Percentiles rank a stretch among this genome's conserved stretches.
These are phyloP conservation scores for Chaetodon auriga DNA, from an alignment of 2,113 vertebrate species.

Conservation along the genomic window DNA sequence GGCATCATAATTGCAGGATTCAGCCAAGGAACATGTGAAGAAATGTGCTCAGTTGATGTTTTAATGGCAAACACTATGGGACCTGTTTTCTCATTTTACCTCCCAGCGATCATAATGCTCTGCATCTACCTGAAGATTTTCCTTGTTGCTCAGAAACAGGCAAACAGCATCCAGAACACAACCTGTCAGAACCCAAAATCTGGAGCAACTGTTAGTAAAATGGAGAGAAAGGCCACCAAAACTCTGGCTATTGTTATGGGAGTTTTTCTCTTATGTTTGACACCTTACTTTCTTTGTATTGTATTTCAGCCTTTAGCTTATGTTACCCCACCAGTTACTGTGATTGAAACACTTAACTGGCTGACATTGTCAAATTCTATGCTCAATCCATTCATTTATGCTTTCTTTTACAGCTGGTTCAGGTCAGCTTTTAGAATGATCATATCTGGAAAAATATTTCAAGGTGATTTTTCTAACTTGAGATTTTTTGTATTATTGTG, in stretches of 20 bases:
- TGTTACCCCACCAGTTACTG: neutral
- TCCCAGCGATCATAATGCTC: conserved; percentile 53
- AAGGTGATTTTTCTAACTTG: neutral
- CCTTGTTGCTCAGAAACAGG: conserved; percentile 51
- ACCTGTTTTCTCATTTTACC: conserved; percentile 50
- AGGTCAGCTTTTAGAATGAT: neutral
- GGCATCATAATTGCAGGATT: conserved; percentile 51
- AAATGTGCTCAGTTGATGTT: conserved; percentile 10
- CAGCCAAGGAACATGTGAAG: conserved; percentile 25
- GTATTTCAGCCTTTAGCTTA: neutral
- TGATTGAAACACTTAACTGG: neutral
- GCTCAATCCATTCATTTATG: neutral
- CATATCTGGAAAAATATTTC: neutral
- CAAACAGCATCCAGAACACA: conserved; percentile 24
- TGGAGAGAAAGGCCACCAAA: conserved; percentile 56
- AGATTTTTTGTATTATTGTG: neutral
- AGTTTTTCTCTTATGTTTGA: conserved; percentile 46
- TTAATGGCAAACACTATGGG: neutral
- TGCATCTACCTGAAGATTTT: conserved; percentile 58
- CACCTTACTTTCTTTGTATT: conserved; percentile 9
- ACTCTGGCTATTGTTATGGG: conserved; percentile 61
- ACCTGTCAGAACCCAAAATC: conserved; percentile 3
- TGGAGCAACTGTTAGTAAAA: conserved; percentile 12
- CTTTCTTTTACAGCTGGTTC: neutral
- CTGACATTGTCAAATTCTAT: neutral